Conservation (phyloP, 2,888 invertebrate species). For the Cylloceria caligata region DNA sequence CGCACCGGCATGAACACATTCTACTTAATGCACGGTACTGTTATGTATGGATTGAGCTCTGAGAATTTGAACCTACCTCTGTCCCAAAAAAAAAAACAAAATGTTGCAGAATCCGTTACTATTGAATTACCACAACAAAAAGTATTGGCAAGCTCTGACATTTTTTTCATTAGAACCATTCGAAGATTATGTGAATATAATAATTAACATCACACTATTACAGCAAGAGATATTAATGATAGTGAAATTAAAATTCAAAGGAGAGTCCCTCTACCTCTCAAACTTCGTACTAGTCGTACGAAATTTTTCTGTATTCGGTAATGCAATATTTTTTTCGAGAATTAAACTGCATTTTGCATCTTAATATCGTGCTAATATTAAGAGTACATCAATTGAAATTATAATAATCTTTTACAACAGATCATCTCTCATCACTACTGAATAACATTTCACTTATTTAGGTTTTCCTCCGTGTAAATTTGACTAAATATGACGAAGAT, state of each 20-base stretch:
- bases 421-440: not conserved
- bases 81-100: not conserved
- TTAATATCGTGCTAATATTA: too few species aligned
- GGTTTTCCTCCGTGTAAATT: not conserved
- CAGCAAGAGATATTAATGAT: not conserved
- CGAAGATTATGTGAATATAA: not conserved
- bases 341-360: too few species aligned
- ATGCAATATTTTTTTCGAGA: too few species aligned
- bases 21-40: slow-evolving; percentile 58
- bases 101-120: not conserved
- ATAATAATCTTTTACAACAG: too few species aligned
- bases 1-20: slow-evolving; percentile 58
- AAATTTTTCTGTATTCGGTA: too few species aligned
- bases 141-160: not conserved
- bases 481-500: not conserved
- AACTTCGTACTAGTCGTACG: too few species aligned
- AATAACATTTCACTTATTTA: too few species aligned
- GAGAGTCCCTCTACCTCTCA: too few species aligned
- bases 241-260: too few species aligned
- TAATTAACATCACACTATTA: too few species aligned
- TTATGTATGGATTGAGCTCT: slow-evolving; percentile 55
- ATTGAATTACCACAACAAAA: not conserved
- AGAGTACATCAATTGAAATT: too few species aligned
- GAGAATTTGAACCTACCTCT: slow-evolving; percentile 22
- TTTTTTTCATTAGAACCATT: not conserved